Evolutionary conservation across 2,888 invertebrate species (phyloP).

Genomic region (Phrixothrix hirtus): DNA sequence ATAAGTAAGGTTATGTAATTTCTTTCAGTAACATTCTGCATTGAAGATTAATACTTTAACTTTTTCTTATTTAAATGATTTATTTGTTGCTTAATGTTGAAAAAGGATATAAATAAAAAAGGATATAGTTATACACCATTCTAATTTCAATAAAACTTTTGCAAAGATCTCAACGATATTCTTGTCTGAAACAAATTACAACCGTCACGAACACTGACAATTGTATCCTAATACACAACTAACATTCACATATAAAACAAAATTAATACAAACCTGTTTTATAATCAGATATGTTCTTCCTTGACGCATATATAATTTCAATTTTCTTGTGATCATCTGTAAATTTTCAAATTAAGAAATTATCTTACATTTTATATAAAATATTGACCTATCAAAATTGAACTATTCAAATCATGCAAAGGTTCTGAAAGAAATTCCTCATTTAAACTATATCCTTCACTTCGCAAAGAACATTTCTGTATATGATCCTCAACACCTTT

Average conservation of each 20-base stretch:
- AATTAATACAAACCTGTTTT: constrained; percentile 49
- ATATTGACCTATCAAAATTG: constrained; percentile 52
- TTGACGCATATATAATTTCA: constrained; percentile 45
- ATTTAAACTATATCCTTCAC: constrained; percentile 55
- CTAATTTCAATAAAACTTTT: constrained; percentile 20
- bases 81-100: no score
- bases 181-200: constrained; percentile 45
- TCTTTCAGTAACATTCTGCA: no score
- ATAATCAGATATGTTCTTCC: constrained; percentile 42
- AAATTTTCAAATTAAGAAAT: constrained; percentile 35
- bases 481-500: constrained; percentile 55
- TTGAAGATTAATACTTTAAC: no score
- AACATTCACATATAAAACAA: background rate
- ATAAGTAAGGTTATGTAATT: no score
- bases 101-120: no score
- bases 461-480: constrained; percentile 55
- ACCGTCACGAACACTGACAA: constrained; percentile 20
- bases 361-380: background rate
- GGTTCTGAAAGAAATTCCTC: constrained; percentile 58
- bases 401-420: constrained; percentile 39
- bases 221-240: background rate
- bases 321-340: constrained; percentile 56
- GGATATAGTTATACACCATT: no score
- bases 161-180: constrained; percentile 10
- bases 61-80: no score